phyloP scores from a whole-genome alignment of 1,140 invertebrate genomes.

The Drosophila novamexicana region DNA sequence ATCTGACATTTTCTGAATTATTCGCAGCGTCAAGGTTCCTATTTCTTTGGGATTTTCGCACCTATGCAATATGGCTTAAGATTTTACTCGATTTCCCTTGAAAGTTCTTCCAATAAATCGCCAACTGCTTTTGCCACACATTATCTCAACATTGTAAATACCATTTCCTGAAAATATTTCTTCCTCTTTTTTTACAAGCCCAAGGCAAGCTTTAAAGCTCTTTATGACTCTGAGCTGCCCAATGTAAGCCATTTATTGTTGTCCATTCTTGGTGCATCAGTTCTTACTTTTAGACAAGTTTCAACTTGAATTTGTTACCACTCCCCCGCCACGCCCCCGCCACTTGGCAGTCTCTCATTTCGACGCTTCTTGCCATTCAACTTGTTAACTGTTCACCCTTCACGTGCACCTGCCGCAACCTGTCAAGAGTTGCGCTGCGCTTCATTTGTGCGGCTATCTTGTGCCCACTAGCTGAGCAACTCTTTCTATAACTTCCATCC shows the following conservation, averaged over 20 bases:
- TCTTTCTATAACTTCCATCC: background rate
- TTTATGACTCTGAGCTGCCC: constrained; percentile 5
- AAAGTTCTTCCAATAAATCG: background rate
- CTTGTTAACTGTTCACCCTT: constrained; percentile 4
- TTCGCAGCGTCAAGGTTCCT: too few species aligned
- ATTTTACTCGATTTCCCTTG: background rate
- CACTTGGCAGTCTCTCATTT: constrained; percentile 8
- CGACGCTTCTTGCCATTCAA: background rate
- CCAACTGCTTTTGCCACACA: background rate
- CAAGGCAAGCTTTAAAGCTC: constrained; percentile 12
- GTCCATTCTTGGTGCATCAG: background rate
- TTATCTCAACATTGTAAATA: background rate
- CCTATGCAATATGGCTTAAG: too few species aligned
- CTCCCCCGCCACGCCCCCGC: constrained; percentile 4
- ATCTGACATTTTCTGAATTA: too few species aligned
- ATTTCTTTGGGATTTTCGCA: too few species aligned
- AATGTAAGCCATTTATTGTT: constrained; percentile 31
- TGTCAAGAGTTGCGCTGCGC: constrained; percentile 51
- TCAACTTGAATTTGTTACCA: constrained; percentile 19
- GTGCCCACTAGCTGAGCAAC: background rate
- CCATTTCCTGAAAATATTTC: background rate
- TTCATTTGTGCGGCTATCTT: constrained; percentile 46
- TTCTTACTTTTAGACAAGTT: background rate
- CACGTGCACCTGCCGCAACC: constrained; percentile 42
- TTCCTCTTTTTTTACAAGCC: background rate